These are phyloP conservation scores for Prunella strophiata DNA, from an alignment of 2,797 vertebrate genomes.

Conservation along the genomic window DNA sequence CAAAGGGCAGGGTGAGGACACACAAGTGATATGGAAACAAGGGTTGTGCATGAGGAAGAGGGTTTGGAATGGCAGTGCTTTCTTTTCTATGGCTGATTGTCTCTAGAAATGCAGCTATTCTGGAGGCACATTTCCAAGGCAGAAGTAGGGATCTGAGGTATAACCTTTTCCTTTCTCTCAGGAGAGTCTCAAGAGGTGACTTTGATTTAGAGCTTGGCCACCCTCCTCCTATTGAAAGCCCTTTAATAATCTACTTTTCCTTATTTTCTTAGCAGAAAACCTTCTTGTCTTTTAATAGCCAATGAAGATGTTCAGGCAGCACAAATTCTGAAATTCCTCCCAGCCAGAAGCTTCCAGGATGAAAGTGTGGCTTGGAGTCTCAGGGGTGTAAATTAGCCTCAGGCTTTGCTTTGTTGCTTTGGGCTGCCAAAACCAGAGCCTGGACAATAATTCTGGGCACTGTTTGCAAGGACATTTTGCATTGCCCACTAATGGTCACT, in stretches of 20 bases:
- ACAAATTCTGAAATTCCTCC: not conserved
- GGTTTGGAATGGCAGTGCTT: not conserved
- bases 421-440: not conserved
- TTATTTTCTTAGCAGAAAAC: not conserved
- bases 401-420: not conserved
- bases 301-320: not conserved
- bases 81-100: not conserved
- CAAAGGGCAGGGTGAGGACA: not conserved
- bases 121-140: not conserved
- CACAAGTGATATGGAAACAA: accelerated
- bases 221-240: not conserved
- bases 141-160: not conserved
- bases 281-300: not conserved
- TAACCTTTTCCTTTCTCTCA: slow-evolving; percentile 31
- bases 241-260: not conserved
- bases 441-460: not conserved
- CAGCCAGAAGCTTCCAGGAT: not conserved
- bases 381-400: not conserved
- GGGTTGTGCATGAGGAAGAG: not conserved
- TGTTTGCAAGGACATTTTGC: not conserved
- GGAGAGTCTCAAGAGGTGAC: not conserved
- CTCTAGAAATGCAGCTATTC: not conserved
- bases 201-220: slow-evolving; percentile 40
- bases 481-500: accelerated
- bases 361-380: not conserved